Base-by-base conservation (phyloP, 2,888 invertebrate genomes). In the Neoaliturus tenellus region DNA sequence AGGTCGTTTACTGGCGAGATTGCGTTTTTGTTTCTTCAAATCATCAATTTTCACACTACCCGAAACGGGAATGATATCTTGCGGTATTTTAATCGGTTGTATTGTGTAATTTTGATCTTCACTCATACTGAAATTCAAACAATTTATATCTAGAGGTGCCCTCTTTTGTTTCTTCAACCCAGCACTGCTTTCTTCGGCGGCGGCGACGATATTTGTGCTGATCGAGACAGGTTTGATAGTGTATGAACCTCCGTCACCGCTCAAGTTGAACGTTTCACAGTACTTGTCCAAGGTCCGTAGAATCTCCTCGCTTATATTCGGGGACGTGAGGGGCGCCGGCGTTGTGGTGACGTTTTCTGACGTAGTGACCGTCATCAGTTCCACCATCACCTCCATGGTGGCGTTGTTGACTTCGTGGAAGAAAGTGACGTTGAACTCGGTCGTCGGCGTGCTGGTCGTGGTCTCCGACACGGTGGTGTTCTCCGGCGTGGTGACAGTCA, bases 261-360 rank as follows among this genome's bases (percentile, higher is more conserved):
- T 67, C 69, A 69, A 20, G 12, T 69, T 69, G 35, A 69, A 69
- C 5, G 75, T 75, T 48, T 75, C 75, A 48, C 75, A 75, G 39
- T 75, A 75, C 17, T 75, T 75, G 48, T 75, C 75, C 12, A 75
- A 2, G 35, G 75, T 75, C 0, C 75, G 75, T 25, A 75, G 25
- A 4, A 75, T 1, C 4, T 75, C 75, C 4, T 44, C 44, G 8
- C 48, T 75, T 23, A 48, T 1, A 28, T 1, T 71, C 3, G 8
- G 23, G 23, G 55, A 3, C 55, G 55, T 55, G 1, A 23, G 23
- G 12, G 39, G 5, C 39, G 12, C 39, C 39, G 39, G 39, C 17
- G 17, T 17, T 12, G 44, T 44, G 10, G 44, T 44, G 2, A 14
- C 44, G 17, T 6, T 14, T 12, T 8, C 55, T 20, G 55, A 6